These are phyloP conservation scores for Autographa gamma DNA, from an alignment of 2,888 invertebrate species.

Conservation along the genomic window DNA sequence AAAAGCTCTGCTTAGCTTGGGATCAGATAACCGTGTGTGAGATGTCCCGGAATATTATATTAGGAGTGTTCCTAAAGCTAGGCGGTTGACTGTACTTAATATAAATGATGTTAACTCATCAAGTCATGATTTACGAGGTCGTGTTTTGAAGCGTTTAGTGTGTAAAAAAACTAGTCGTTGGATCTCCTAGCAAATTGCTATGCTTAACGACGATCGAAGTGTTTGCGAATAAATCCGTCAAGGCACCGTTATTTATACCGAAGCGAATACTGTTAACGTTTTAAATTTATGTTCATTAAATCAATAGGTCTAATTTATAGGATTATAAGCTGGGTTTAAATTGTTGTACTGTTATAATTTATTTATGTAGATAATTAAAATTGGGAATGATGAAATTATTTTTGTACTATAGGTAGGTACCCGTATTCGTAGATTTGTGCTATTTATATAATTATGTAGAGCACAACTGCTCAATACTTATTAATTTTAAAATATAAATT, in stretches of 20 bases:
- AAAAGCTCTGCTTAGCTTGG: too few relatives aligned
- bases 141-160: conserved; percentile 40
- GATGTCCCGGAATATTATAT: too few relatives aligned
- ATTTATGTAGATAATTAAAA: background rate
- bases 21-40: too few relatives aligned
- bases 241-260: conserved; percentile 62
- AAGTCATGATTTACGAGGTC: conserved; percentile 36
- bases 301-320: conserved; percentile 26
- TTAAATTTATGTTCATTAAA: conserved; percentile 29
- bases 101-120: conserved; percentile 16
- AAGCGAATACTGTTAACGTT: conserved; percentile 21
- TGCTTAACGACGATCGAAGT: conserved; percentile 55
- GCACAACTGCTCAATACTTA: too few relatives aligned
- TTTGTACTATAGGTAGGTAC: too few relatives aligned
- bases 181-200: conserved; percentile 44
- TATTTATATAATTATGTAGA: too few relatives aligned
- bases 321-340: conserved; percentile 2
- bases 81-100: conserved; percentile 31
- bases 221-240: conserved; percentile 63
- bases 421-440: too few relatives aligned
- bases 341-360: background rate
- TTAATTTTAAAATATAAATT: too few relatives aligned
- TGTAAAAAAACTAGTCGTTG: conserved; percentile 29
- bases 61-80: too few relatives aligned
- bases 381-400: too few relatives aligned